Evolutionary conservation across 2,888 invertebrate genomes (phyloP), one percentile per base, ranked within the genome.

Genomic region (Adelphocoris suturalis): DNA sequence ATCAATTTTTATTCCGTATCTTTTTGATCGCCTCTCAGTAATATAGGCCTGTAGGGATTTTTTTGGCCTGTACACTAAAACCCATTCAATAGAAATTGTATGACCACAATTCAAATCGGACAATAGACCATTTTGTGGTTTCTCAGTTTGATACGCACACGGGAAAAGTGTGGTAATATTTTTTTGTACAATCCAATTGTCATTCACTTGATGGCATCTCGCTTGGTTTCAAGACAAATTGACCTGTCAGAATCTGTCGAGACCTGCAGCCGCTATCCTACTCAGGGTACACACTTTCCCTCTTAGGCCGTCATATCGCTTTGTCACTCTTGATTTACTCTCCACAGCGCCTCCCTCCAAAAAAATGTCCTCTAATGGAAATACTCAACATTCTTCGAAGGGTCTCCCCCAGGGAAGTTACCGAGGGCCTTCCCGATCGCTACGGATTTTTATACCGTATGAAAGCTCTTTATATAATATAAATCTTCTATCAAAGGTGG

Each of bases 281-380:
- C n/a, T 16, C 80, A 23, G 55, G 19, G 48, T 52, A 82, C 82
- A 82, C 82, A 82, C 82, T 82, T 82, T 82, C 47, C 82, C 82
- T 82, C 82, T 82, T 82, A 82, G 48, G 85, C 57, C 85, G 85
- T 85, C 85, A 85, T 85, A 85, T 85, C 85, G 85, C 46, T 85
- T 85, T 85, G 85, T 85, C 85, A 85, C 85, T 85, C 47, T 48
- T 85, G 85, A 85, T 85, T 85, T 85, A 85, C 85, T 85, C 57
- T 57, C 61, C 16, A 27, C 16, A 27, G 9, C 61, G 68, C 13
- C 68, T 12, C 23, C 37, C 68, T 5, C 23, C 12, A 57, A 55
- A 61, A 48, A 48, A 85, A 85, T 37, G 12, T 47, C 85, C n/a
- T 37, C 61, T 85, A 68, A 85, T 85, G 85, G 85, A 85, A 68